phyloP scores from a whole-genome alignment of 2,797 vertebrate genomes.

The Pygocentrus nattereri region DNA sequence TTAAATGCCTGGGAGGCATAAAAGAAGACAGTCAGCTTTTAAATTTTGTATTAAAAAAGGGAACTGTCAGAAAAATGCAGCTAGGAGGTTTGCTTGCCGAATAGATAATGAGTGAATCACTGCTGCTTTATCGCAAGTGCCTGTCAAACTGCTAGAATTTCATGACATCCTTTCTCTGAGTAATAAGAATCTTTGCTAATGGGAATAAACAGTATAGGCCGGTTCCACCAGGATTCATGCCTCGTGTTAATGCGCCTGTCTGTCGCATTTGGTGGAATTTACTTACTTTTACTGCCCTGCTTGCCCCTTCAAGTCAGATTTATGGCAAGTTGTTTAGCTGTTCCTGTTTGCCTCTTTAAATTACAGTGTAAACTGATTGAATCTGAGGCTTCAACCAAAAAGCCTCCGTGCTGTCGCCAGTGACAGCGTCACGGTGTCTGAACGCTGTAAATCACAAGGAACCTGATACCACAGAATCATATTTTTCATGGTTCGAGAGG shows the following conservation, averaged over 20 bases:
- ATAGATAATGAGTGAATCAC: constrained; percentile 11
- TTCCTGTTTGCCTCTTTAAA: constrained; percentile 25
- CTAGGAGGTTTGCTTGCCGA: neutral
- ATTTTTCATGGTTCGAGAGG: neutral
- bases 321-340: constrained; percentile 7
- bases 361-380: constrained; percentile 2
- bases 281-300: neutral
- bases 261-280: neutral
- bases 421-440: constrained; percentile 1
- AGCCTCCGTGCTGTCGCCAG: neutral
- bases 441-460: constrained; percentile 19
- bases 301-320: constrained; percentile 7
- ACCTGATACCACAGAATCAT: neutral
- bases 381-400: constrained; percentile 12
- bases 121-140: neutral
- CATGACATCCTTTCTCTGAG: neutral
- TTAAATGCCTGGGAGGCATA: neutral
- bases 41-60: neutral
- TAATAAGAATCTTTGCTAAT: too few relatives aligned
- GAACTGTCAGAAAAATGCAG: neutral
- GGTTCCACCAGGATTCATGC: neutral
- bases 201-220: neutral
- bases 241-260: neutral
- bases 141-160: constrained; percentile 2
- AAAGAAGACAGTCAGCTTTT: neutral